Evolutionary conservation across 2,113 vertebrate species (phyloP), one percentile per base, ranked within the genome.

Genomic region (Panthera uncia): DNA sequence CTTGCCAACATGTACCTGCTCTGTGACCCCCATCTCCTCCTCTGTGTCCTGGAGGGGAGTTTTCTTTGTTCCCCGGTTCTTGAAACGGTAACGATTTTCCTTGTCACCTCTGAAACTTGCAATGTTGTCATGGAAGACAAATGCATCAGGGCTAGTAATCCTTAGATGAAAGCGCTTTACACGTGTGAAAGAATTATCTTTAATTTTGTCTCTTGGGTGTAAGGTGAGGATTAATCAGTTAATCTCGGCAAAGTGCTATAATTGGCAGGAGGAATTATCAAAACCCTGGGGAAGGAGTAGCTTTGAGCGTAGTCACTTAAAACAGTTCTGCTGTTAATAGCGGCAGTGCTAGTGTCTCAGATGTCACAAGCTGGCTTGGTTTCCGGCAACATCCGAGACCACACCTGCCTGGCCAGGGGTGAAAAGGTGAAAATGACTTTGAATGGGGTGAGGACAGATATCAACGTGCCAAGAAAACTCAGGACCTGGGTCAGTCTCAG

Each of bases 181-280:
- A 13, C 1, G 3, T 83, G 81, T 80, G 92, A 85, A 96, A 95
- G 94, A 94, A 96, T 97, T 85, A 97, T 91, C 95, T 97, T 94
- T 98, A 94, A 97, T 96, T 98, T 97, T 7, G 1, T 97, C 95
- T 97, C 97, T 82, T 27, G 94, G 94, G 95, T 92, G 57, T 85
- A 38, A 1, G 31, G 90, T 89, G 81, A 98, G 73, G 94, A 98
- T 98, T 98, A 96, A 98, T 97, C 96, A 98, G 97, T 96, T 98
- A 93, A 98, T 96, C 97, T 94, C 57, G 52, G 80, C 65, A 96
- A 98, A 97, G 89, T 95, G 90, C 94, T 85, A 27, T 96, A 98
- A 97, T 96, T 96, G 96, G 94, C 74, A 74, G 85, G 71, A 93
- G 88, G 95, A 95, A 96, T 97, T 94, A 98, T 82, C 85, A 95